Percentiles rank a stretch among this genome's conserved stretches.
Evolutionary conservation across 2,113 vertebrate species (phyloP).

Genomic region (Brevimyrus niger): DNA sequence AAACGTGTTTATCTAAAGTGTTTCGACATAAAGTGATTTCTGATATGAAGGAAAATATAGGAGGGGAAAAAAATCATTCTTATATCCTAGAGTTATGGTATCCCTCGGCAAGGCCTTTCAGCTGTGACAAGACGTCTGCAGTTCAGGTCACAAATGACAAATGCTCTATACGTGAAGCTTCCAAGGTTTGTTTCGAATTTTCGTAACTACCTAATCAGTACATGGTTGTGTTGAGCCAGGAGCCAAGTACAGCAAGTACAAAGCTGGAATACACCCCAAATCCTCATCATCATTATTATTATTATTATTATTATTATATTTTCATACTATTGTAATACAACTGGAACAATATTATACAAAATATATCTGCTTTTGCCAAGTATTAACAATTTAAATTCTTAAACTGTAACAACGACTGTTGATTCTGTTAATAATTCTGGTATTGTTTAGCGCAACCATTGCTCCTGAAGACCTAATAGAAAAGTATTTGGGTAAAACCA

Average conservation of each 20-base stretch:
- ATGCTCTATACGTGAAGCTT: background rate
- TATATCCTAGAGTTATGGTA: background rate
- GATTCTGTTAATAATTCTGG: background rate
- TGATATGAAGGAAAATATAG: background rate
- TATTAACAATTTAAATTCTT: background rate
- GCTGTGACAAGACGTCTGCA: background rate
- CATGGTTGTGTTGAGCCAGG: background rate
- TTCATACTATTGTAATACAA: background rate
- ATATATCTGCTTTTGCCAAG: background rate
- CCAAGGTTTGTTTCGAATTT: background rate
- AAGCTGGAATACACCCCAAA: background rate
- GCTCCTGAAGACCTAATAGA: background rate
- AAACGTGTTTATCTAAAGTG: background rate
- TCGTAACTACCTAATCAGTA: background rate
- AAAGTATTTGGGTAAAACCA: background rate
- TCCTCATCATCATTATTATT: background rate
- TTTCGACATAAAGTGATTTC: background rate
- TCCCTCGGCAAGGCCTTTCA: background rate
- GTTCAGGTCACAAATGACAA: background rate
- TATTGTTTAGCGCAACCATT: background rate
- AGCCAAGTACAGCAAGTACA: background rate
- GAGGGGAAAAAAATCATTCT: background rate
- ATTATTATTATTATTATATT: background rate
- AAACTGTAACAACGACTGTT: background rate
- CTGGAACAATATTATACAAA: background rate